Base-by-base conservation (phyloP, 2,113 vertebrate genomes). In the Pterocles orientalis region DNA sequence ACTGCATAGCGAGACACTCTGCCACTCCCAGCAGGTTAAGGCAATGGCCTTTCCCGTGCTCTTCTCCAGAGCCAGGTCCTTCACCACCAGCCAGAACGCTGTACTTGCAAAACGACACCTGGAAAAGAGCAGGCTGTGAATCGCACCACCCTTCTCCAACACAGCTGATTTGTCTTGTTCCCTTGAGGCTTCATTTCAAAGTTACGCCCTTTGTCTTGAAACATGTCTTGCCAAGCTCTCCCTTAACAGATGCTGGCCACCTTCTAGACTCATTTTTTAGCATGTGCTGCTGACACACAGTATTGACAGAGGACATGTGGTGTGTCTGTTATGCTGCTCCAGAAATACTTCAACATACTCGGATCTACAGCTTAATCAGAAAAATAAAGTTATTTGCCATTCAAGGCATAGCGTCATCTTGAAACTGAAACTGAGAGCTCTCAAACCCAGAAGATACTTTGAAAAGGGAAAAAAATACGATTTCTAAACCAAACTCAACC, bases 281-380 rank as follows among this genome's bases (percentile, higher is more conserved):
- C 41, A 21, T 15, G 31, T 56, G 68, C 19, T 69, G 58, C 39
- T 54, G 57, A 48, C 51, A 73, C 25, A 58, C 29, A 72, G 0
- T 12, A 51, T 12, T 58, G 70, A 18, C 43, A n/a, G 0, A 10
- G 31, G n/a, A 39, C 14, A 29, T 0, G 5, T 2, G 8, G 24
- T 12, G 14, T 31, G 29, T 72, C 31, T 82, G 50, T 54, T 76
- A 33, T 2, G 12, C n/a, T 86, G 50, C 45, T 62, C 36, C 62
- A 92, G 53, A 68, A 89, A 41, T 26, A 51, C 25, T 26, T 14
- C 33, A 50, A 50, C 28, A 15, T 15, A 36, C 57, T 78, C 28
- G 70, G 57, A 84, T 58, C 57, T 31, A 41, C 41, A 24, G 6
- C 71, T 88, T 12, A 16, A 15, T 68, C 69, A 82, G 53, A 64